Base-by-base conservation (phyloP, 1,140 invertebrate species). In the Lithobius niger region DNA sequence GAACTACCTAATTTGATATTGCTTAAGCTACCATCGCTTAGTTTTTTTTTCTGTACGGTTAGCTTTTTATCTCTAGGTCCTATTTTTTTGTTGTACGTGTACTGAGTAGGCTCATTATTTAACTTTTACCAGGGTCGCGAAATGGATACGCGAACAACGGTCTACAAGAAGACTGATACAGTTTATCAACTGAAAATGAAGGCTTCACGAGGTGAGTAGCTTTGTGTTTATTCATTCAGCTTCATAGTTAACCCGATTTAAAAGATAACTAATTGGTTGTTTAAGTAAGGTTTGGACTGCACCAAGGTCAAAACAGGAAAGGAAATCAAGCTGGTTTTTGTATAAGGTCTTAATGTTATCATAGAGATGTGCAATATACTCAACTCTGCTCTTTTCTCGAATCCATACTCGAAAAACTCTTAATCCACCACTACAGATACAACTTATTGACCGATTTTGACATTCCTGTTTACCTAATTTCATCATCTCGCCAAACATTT, bases 101-200 rank as follows among this genome's bases (percentile, higher is more conserved):
- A 47, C 13, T 47, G n/a, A n/a, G n/a, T n/a, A n/a, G n/a, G n/a
- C n/a, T n/a, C n/a, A n/a, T n/a, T n/a, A n/a, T 61, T 54, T 24
- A 44, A 57, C 64, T 63, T 45, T 40, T 61, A 64, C 10, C 63
- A 83, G 76, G 88, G 88, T 27, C 82, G 84, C 66, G 93, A 97
- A 73, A 81, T 85, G 69, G 89, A 97, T 63, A 88, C 91, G 16
- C 80, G 93, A 65, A 93, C 95, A 40, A 95, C 96, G 42, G 89
- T 99, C 65, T 99, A 90, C 73, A 98, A 97, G 75, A 97, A 97
- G 78, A 97, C 93, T 58, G 94, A 99, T 65, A 89, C 95, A 70
- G 83, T 88, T 54, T 98, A 98, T 75, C 87, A 88, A 70, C 75
- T 99, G 52, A 99, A 99, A 75, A 76, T 99, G 71, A 98, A 97